These are phyloP conservation scores for Zoroaster sp. DNA, from an alignment of 53 echinoderm and acorn worm genomes.

Conservation along the genomic window DNA sequence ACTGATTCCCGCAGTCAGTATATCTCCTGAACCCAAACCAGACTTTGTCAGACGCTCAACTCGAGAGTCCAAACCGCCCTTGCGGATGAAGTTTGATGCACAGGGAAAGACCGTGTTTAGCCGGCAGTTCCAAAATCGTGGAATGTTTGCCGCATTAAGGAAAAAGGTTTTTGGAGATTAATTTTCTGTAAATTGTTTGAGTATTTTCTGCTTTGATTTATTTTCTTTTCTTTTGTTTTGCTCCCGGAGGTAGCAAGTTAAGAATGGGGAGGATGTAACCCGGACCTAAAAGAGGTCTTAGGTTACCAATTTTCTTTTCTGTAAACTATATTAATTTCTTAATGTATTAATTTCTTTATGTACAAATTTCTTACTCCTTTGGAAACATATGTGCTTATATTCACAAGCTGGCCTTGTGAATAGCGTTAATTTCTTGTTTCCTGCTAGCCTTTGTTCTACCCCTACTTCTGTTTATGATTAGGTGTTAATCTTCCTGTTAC, in stretches of 20 bases:
- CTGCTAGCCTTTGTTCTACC: no score
- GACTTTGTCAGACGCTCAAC: neutral
- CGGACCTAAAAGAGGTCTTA: neutral
- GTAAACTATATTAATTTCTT: no score
- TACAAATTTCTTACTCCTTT: no score
- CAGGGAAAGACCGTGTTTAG: neutral
- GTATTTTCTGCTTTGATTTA: neutral
- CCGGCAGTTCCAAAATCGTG: neutral
- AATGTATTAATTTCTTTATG: no score
- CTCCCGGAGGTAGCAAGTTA: slow-evolving; percentile 29
- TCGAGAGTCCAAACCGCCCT: neutral
- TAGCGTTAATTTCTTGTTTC: no score
- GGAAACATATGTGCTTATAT: no score
- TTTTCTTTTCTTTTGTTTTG: neutral
- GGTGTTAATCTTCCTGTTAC: no score
- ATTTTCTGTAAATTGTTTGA: no score
- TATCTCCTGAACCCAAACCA: neutral
- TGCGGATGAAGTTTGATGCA: neutral
- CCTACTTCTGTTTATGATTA: no score
- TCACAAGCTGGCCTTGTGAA: no score
- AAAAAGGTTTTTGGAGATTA: neutral
- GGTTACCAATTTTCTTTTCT: no score
- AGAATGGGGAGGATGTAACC: slow-evolving; percentile 17
- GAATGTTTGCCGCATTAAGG: neutral
- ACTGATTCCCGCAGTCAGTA: neutral